A percentile compares a stretch with the other conserved stretches of the same genome.
phyloP scores from a whole-genome alignment of 2,113 vertebrate genomes.

The Syrrhaptes paradoxus region DNA sequence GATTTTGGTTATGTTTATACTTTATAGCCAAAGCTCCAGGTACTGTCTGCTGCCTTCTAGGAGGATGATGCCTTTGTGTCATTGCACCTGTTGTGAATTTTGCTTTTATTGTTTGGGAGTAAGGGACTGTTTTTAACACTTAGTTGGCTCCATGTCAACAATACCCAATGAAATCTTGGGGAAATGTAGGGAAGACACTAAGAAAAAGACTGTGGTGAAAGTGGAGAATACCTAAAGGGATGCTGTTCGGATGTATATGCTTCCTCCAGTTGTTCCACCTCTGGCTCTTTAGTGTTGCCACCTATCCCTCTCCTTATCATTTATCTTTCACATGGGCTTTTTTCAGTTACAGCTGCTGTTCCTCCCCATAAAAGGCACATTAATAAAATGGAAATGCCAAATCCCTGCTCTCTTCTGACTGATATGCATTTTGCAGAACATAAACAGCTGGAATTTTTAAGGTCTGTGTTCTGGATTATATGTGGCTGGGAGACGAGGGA shows the following conservation, averaged over 20 bases:
- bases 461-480: not conserved
- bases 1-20: not conserved
- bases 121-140: not conserved
- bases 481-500: not conserved
- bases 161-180: not conserved
- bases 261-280: not conserved
- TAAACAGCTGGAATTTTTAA: constrained; percentile 4
- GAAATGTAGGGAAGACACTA: not conserved
- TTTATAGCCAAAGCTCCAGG: not conserved
- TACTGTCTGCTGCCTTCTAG: not conserved
- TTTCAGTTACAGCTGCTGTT: not conserved
- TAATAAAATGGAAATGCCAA: not conserved
- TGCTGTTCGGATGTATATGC: not conserved
- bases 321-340: not conserved
- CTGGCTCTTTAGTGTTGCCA: not conserved
- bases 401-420: not conserved
- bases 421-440: not conserved
- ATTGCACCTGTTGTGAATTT: constrained; percentile 11
- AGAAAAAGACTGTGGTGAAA: not conserved
- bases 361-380: not conserved
- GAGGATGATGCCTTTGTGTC: not conserved
- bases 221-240: constrained; percentile 27
- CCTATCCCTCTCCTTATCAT: not conserved
- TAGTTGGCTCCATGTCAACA: not conserved
- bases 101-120: not conserved